phyloP scores from a whole-genome alignment of 1,140 invertebrate species.

The Himalopsyche phryganea region DNA sequence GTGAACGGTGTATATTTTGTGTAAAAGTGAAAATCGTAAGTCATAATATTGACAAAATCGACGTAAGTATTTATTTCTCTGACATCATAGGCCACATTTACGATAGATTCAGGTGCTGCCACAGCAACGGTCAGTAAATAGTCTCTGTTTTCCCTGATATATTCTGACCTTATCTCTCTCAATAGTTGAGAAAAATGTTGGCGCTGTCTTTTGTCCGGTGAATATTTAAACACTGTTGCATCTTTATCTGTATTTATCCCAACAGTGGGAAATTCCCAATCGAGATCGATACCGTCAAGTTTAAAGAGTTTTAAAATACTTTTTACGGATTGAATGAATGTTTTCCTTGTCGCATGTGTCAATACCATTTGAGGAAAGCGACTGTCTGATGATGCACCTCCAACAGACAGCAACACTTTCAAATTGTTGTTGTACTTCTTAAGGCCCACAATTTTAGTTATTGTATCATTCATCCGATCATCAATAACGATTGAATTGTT shows the following conservation, averaged over 20 bases:
- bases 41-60: conserved; percentile 86
- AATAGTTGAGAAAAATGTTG: conserved; percentile 71
- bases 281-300: conserved; percentile 79
- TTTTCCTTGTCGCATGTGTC: conserved; percentile 63
- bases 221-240: neutral
- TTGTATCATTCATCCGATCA: conserved; percentile 43
- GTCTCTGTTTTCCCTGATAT: conserved; percentile 53
- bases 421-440: conserved; percentile 65
- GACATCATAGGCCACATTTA: conserved; percentile 73
- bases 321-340: conserved; percentile 67
- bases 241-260: neutral
- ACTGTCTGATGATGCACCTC: conserved; percentile 59
- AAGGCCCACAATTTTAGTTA: conserved; percentile 56
- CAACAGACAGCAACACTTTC: conserved; percentile 75
- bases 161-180: conserved; percentile 64
- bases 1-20: conserved; percentile 74
- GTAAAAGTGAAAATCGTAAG: conserved; percentile 85
- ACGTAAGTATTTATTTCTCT: conserved; percentile 72
- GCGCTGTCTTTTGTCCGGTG: conserved; percentile 47
- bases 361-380: conserved; percentile 69
- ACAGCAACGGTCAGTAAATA: conserved; percentile 72
- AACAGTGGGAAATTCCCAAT: conserved; percentile 81
- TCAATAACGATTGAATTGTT: conserved; percentile 58
- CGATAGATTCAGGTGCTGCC: conserved; percentile 68
- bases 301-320: conserved; percentile 58